These are phyloP conservation scores for Coranthus polyacanthus DNA, from an alignment of 2,797 vertebrate species.

Conservation along the genomic window DNA sequence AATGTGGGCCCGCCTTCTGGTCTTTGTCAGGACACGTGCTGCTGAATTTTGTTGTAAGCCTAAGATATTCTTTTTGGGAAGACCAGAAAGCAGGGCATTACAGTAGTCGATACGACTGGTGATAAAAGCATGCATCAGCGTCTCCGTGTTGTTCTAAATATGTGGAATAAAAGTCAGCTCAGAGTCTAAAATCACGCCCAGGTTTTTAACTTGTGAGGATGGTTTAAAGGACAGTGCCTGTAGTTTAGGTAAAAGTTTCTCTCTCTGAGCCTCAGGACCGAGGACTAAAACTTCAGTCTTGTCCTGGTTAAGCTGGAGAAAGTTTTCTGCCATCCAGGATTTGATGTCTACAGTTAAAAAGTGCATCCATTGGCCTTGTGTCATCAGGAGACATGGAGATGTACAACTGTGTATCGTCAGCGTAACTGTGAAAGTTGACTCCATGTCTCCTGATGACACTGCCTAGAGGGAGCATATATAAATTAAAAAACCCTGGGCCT, in stretches of 20 bases:
- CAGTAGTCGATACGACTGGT: neutral
- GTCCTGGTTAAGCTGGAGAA: too few species aligned
- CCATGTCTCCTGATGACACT: neutral
- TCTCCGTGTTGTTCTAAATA: neutral
- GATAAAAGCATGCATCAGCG: neutral
- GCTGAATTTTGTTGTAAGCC: neutral
- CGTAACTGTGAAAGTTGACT: neutral
- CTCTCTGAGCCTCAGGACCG: too few species aligned
- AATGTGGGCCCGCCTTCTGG: neutral
- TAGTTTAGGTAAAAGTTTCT: too few species aligned
- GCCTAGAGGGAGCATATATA: neutral
- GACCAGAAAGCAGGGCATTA: neutral
- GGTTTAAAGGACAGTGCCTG: too few species aligned
- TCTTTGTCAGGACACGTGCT: neutral
- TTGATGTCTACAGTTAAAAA: too few species aligned
- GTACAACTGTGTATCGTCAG: slow-evolving; percentile 1
- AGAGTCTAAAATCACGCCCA: too few species aligned
- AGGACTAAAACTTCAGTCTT: too few species aligned
- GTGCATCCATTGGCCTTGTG: too few species aligned
- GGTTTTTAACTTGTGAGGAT: too few species aligned
- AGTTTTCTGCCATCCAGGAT: too few species aligned
- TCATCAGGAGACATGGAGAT: neutral
- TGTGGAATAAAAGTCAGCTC: too few species aligned
- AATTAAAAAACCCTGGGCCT: too few species aligned
- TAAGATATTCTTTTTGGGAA: neutral